Conservation (phyloP, 2,888 invertebrate genomes). For the Ditylenchus weischeri region DNA sequence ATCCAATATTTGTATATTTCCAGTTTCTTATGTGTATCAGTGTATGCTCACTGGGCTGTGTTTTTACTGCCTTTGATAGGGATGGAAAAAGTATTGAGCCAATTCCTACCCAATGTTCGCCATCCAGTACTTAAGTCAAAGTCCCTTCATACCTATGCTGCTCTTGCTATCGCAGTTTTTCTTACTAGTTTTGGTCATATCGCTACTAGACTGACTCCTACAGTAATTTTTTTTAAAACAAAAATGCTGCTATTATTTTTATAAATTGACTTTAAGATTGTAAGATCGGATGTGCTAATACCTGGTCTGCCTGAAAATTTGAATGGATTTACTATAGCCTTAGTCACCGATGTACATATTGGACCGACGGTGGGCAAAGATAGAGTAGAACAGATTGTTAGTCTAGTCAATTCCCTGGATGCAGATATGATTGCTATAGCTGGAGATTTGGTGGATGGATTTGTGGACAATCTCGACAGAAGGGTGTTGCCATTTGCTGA, state of each 20-base stretch:
- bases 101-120: constrained; percentile 13
- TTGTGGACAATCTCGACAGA: constrained; percentile 48
- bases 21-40: constrained; percentile 33
- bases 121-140: constrained; percentile 25
- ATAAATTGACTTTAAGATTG: not conserved
- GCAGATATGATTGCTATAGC: constrained; percentile 60
- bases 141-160: constrained; percentile 29
- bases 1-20: not conserved
- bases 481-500: constrained; percentile 57
- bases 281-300: constrained; percentile 5
- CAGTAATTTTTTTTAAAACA: constrained; percentile 2
- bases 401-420: constrained; percentile 56
- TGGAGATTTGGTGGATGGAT: constrained; percentile 61
- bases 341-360: constrained; percentile 61
- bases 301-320: constrained; percentile 46
- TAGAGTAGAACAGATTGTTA: constrained; percentile 55
- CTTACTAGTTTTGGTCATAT: constrained; percentile 28
- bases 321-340: constrained; percentile 56
- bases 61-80: constrained; percentile 22
- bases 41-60: constrained; percentile 29
- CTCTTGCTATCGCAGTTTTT: constrained; percentile 30
- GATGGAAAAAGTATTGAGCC: constrained; percentile 19
- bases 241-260: not conserved
- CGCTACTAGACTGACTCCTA: constrained; percentile 18
- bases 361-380: constrained; percentile 60